These are phyloP conservation scores for Sebastes steindachneri DNA, from an alignment of 2,797 vertebrate genomes.

Conservation along the genomic window DNA sequence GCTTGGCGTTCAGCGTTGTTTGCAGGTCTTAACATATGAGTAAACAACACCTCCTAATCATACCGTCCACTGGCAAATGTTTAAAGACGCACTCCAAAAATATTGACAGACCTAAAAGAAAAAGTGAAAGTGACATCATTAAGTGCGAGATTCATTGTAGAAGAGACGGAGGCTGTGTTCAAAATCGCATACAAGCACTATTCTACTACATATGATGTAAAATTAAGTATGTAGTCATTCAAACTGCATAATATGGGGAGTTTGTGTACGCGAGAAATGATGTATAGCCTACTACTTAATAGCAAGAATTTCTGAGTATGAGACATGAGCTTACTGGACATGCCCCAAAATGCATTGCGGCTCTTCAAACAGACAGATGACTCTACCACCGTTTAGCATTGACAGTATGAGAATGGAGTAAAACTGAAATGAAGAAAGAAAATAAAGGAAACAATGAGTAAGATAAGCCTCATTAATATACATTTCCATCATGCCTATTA, in stretches of 20 bases:
- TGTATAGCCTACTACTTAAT: too few relatives aligned
- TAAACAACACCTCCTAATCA: conserved; percentile 2
- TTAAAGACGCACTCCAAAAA: background rate
- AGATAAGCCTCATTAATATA: too few relatives aligned
- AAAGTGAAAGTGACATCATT: background rate
- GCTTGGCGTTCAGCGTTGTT: background rate
- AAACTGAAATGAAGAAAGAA: too few relatives aligned
- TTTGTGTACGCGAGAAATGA: too few relatives aligned
- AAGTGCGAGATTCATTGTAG: background rate
- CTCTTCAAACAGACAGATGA: too few relatives aligned
- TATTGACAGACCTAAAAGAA: background rate
- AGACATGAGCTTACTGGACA: too few relatives aligned
- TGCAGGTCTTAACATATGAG: background rate
- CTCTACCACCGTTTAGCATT: too few relatives aligned
- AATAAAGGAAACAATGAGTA: too few relatives aligned
- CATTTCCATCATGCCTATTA: too few relatives aligned
- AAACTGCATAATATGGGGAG: background rate
- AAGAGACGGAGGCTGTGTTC: background rate
- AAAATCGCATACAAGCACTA: background rate
- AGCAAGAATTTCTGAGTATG: too few relatives aligned
- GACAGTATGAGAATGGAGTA: too few relatives aligned
- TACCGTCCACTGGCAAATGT: background rate
- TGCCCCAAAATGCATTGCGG: too few relatives aligned
- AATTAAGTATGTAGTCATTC: background rate
- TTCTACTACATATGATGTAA: background rate